A percentile compares a stretch with the other conserved stretches of the same genome.
Conservation (phyloP, 2,888 invertebrate species). For the Synanthedon myopaeformis region DNA sequence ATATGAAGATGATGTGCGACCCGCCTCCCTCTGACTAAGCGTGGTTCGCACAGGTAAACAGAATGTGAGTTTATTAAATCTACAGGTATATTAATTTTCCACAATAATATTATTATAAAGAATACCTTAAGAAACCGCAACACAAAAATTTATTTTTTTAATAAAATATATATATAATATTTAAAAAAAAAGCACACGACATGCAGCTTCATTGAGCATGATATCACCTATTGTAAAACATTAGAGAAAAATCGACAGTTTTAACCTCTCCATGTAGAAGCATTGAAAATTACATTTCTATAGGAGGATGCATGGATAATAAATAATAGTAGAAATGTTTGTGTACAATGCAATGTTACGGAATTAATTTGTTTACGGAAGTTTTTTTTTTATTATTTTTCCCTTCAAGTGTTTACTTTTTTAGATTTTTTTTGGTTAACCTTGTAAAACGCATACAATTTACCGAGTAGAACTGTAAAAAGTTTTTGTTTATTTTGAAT, state of each 20-base stretch:
- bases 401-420: too few relatives aligned
- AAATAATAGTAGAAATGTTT: background rate
- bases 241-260: background rate
- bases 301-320: conserved; percentile 1
- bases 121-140: background rate
- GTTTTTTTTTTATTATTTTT: too few relatives aligned
- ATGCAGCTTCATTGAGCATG: background rate
- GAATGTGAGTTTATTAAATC: conserved; percentile 2
- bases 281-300: conserved; percentile 1
- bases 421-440: too few relatives aligned
- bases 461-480: too few relatives aligned
- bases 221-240: background rate
- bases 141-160: background rate
- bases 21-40: conserved; percentile 23
- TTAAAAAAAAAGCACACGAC: background rate
- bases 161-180: background rate
- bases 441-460: too few relatives aligned
- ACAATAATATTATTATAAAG: background rate
- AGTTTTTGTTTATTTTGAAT: too few relatives aligned
- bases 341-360: too few relatives aligned
- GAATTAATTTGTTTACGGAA: too few relatives aligned
- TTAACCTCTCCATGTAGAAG: background rate
- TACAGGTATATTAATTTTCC: too few relatives aligned
- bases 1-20: conserved; percentile 18
- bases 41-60: conserved; percentile 26